Evolutionary conservation across 23 tunicate species (phyloP).

Genomic region (Ciona savignyi): DNA sequence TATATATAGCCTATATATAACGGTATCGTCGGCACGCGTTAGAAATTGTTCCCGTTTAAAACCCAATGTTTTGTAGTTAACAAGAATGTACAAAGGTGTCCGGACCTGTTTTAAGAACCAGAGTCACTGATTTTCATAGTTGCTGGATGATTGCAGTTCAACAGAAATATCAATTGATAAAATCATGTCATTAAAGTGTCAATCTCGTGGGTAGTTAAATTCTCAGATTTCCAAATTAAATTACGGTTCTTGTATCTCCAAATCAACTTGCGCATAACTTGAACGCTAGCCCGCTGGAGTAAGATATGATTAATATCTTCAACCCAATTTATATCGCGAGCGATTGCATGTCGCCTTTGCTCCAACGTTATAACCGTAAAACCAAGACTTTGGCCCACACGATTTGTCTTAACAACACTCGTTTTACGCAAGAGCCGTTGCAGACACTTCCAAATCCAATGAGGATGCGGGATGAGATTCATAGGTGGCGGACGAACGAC

Average conservation of each 20-base stretch:
- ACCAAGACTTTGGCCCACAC: background rate
- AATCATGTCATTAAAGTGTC: too few species aligned
- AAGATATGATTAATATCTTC: background rate
- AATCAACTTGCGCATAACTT: background rate
- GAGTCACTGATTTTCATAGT: too few species aligned
- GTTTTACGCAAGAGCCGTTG: background rate
- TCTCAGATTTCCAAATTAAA: background rate
- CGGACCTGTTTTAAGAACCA: too few species aligned
- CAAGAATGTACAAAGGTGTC: too few species aligned
- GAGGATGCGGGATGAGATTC: constrained; percentile 38
- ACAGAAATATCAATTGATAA: too few species aligned
- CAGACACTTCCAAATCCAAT: background rate
- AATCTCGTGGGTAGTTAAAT: too few species aligned
- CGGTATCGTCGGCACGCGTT: too few species aligned
- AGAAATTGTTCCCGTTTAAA: too few species aligned
- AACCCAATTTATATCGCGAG: background rate
- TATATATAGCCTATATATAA: too few species aligned
- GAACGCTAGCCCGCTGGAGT: background rate
- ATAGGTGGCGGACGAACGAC: constrained; percentile 51
- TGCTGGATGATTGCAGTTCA: too few species aligned
- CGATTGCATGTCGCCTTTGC: background rate
- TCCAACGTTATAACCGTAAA: background rate
- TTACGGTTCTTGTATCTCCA: background rate
- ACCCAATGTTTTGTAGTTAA: too few species aligned
- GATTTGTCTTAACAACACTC: background rate